These are phyloP conservation scores for Bagarius yarrelli DNA, from an alignment of 2,113 vertebrate genomes.

Conservation along the genomic window DNA sequence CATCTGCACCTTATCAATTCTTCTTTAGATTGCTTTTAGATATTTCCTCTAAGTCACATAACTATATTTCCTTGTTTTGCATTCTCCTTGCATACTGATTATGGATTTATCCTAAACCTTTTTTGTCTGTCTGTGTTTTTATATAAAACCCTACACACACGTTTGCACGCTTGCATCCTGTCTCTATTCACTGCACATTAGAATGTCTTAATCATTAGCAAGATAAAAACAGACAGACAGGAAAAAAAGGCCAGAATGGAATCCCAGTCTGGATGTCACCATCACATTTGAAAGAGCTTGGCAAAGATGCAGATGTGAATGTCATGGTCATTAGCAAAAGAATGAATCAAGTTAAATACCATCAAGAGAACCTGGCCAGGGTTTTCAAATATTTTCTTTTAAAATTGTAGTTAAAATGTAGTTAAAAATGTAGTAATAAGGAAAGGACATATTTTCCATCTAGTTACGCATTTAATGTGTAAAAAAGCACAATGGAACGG, in stretches of 20 bases:
- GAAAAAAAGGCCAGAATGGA: background rate
- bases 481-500: too few species aligned
- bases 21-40: background rate
- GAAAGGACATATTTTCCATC: background rate
- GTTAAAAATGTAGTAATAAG: background rate
- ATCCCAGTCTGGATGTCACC: background rate
- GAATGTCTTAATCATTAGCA: background rate
- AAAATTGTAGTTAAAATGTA: too few species aligned
- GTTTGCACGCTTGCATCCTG: background rate
- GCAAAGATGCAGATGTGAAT: conserved; percentile 6
- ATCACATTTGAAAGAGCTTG: background rate
- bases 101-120: background rate
- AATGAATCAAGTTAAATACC: conserved; percentile 6
- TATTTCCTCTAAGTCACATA: background rate
- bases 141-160: background rate
- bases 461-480: background rate
- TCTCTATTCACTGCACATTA: background rate
- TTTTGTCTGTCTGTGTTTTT: background rate
- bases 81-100: background rate
- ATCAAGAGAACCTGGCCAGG: conserved; percentile 11
- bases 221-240: background rate
- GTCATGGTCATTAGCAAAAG: conserved; percentile 10
- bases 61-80: background rate
- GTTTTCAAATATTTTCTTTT: background rate
- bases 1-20: background rate